These are phyloP conservation scores for Mesoligia furuncula DNA, from an alignment of 2,888 invertebrate genomes.

Conservation along the genomic window DNA sequence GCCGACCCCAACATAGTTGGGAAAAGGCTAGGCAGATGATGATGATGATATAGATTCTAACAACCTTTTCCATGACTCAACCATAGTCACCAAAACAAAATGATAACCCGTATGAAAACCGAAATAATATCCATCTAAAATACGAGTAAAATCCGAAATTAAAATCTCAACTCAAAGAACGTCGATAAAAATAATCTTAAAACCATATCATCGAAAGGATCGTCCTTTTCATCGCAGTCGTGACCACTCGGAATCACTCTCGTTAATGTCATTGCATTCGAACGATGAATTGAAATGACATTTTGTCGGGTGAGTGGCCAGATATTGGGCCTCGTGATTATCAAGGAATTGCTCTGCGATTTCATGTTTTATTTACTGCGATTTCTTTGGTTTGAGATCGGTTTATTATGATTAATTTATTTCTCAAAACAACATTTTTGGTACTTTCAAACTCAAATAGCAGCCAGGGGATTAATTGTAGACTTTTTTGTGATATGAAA, in stretches of 20 bases:
- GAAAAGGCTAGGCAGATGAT: too few relatives aligned
- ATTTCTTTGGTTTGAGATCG: not conserved
- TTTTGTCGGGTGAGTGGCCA: slow-evolving; percentile 68
- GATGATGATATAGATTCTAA: too few relatives aligned
- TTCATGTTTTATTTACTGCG: slow-evolving; percentile 27
- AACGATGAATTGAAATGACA: slow-evolving; percentile 72
- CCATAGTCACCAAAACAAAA: not conserved
- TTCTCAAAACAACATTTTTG: not conserved
- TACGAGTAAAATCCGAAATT: not conserved
- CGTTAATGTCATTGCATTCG: slow-evolving; percentile 69
- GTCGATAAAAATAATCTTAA: slow-evolving; percentile 53
- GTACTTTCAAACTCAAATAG: not conserved
- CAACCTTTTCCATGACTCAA: too few relatives aligned
- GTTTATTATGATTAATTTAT: not conserved
- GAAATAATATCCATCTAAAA: slow-evolving; percentile 7
- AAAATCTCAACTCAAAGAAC: slow-evolving; percentile 13
- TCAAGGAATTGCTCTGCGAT: slow-evolving; percentile 38
- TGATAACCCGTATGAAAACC: not conserved
- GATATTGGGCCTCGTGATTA: slow-evolving; percentile 65
- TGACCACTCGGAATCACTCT: slow-evolving; percentile 60
- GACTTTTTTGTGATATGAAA: not conserved
- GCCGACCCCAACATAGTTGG: too few relatives aligned
- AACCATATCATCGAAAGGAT: slow-evolving; percentile 39
- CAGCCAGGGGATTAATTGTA: not conserved
- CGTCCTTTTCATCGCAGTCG: slow-evolving; percentile 50